Conservation (phyloP, 2,888 invertebrate species). For the Liopterus haemorrhoidalis region DNA sequence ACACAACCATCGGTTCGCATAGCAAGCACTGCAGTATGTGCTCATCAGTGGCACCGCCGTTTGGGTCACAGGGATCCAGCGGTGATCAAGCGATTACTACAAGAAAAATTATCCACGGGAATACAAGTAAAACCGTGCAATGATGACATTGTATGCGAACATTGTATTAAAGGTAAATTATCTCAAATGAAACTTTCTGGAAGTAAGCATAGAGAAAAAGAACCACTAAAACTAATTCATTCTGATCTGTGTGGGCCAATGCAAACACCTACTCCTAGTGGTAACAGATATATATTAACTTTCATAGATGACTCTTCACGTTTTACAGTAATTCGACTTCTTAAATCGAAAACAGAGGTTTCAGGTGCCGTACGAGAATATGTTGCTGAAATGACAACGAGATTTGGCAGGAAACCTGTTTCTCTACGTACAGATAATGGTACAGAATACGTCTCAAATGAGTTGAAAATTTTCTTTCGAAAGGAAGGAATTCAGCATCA, state of each 20-base stretch:
- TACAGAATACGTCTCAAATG: not conserved
- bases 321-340: constrained; percentile 32
- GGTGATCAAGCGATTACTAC: constrained; percentile 9
- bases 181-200: constrained; percentile 7
- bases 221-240: constrained; percentile 11
- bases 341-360: constrained; percentile 38
- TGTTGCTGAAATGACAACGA: constrained; percentile 15
- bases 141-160: constrained; percentile 3
- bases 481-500: constrained; percentile 9
- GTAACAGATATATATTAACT: constrained; percentile 37
- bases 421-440: constrained; percentile 1
- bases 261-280: constrained; percentile 35
- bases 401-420: constrained; percentile 1
- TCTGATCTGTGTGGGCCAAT: constrained; percentile 39
- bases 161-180: constrained; percentile 12
- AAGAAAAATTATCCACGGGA: constrained; percentile 8
- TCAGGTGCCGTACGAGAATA: constrained; percentile 29
- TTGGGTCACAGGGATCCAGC: constrained; percentile 12
- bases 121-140: constrained; percentile 1
- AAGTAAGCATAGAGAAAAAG: constrained; percentile 1
- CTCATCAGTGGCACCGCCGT: too few relatives aligned
- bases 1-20: too few relatives aligned
- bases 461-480: constrained; percentile 2
- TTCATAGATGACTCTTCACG: constrained; percentile 37
- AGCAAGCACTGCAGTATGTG: too few relatives aligned